Base-by-base conservation (phyloP, 2,888 invertebrate genomes). In the Calameuta pallipes region DNA sequence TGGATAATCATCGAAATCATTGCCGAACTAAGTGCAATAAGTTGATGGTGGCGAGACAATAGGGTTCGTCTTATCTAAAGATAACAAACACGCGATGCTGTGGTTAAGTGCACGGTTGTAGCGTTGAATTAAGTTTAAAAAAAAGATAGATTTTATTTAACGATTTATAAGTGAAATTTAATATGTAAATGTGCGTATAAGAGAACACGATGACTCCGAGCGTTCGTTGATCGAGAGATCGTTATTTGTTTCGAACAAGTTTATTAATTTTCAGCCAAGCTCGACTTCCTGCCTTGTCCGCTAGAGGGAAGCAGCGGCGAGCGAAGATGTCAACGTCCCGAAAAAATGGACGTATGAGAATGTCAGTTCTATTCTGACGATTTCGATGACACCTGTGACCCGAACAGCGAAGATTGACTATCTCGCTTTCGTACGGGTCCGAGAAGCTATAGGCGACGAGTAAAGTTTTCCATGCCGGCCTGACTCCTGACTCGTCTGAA, bases 221-320 rank as follows among this genome's bases (percentile, higher is more conserved):
- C 75, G 75, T 71, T 75, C 34, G 15, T 56, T 75, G n/a, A 15
- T 31, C 12, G 37, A 23, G 36, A 68, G 74, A 75, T 11, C 6
- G 31, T 34, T 71, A 3, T 31, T 71, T 23, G 31, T 71, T 75
- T 70, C 78, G 75, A 78, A 1, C 69, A 56, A 71, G 41, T 41
- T 78, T 23, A 78, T 75, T 41, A 30, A 75, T 78, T 78, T 78
- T 78, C 78, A 78, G 78, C 33, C 15, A 74, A 36, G 23, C 36
- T 4, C 69, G 15, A 33, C 36, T 56, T 9, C 23, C 23, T 23
- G 56, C 1, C 9, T 56, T 23, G 56, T 23, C 56, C 56, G 23
- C 56, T 23, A 56, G 56, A 56, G 23, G 56, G 56, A 9, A 56
- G 23, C 9, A 56, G 23, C 56, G 56, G 2, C 23, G 23, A 9